These are phyloP conservation scores for Carassius gibelio DNA, from an alignment of 2,113 vertebrate species.

Conservation along the genomic window DNA sequence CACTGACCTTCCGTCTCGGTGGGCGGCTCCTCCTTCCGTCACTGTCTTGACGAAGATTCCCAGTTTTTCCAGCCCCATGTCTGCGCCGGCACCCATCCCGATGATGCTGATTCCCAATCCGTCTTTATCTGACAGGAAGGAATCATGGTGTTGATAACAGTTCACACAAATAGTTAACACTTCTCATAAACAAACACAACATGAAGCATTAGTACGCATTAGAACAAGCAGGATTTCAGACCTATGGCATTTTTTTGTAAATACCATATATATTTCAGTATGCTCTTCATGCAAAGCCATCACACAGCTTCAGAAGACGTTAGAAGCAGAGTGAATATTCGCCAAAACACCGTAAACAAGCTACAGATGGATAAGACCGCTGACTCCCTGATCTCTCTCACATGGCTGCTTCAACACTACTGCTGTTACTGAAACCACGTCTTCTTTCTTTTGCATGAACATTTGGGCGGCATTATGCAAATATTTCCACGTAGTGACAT, in stretches of 20 bases:
- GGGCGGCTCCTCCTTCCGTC: constrained; percentile 90
- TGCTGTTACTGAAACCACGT: too few relatives aligned
- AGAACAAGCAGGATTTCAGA: neutral
- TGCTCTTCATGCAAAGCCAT: neutral
- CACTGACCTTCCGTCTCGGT: constrained; percentile 85
- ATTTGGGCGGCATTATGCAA: too few relatives aligned
- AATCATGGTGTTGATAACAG: neutral
- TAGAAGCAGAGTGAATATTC: too few relatives aligned
- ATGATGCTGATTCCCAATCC: constrained; percentile 97
- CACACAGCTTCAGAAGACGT: neutral
- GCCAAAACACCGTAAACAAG: too few relatives aligned
- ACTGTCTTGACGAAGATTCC: constrained; percentile 98
- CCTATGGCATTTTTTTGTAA: neutral
- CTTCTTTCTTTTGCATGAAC: too few relatives aligned
- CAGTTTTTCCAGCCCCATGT: constrained; percentile 96
- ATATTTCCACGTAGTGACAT: too few relatives aligned
- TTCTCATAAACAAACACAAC: neutral
- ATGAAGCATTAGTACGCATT: neutral
- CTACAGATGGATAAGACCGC: too few relatives aligned
- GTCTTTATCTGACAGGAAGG: constrained; percentile 78
- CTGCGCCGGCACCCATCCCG: constrained; percentile 93
- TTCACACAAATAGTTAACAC: neutral
- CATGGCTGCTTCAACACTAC: too few relatives aligned
- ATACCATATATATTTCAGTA: neutral
- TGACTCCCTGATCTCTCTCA: too few relatives aligned